Percentiles rank a stretch among this genome's conserved stretches.
These are phyloP conservation scores for Drosophila koepferae DNA, from an alignment of 2,888 invertebrate species.

Conservation along the genomic window DNA sequence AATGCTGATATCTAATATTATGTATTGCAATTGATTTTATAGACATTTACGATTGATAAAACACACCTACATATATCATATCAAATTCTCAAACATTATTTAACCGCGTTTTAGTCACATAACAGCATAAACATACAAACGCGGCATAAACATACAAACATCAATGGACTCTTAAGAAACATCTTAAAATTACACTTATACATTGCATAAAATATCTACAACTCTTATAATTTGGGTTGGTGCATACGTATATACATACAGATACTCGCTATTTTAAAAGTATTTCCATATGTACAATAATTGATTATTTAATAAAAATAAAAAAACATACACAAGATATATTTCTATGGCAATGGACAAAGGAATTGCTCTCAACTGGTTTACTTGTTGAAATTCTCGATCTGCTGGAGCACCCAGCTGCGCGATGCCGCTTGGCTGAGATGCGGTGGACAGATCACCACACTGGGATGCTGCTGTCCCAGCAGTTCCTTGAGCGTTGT, in stretches of 20 bases:
- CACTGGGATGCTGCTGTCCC: conserved; percentile 43
- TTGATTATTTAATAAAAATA: conserved; percentile 3
- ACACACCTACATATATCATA: background rate
- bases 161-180: background rate
- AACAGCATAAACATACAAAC: background rate
- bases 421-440: conserved; percentile 79
- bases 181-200: background rate
- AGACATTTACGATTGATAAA: background rate
- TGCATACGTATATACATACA: conserved; percentile 3
- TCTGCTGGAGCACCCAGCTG: conserved; percentile 85
- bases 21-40: background rate
- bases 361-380: conserved; percentile 13
- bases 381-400: conserved; percentile 84
- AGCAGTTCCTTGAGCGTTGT: conserved; percentile 44
- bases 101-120: background rate
- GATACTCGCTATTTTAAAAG: background rate
- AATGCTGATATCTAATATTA: background rate
- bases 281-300: conserved; percentile 9
- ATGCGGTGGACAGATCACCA: conserved; percentile 78
- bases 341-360: conserved; percentile 58
- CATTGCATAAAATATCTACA: conserved; percentile 7
- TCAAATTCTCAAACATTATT: background rate
- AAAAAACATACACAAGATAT: conserved; percentile 29
- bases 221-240: conserved; percentile 3
- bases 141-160: background rate